Percentiles rank a stretch among this genome's conserved stretches.
phyloP scores from a whole-genome alignment of 2,797 vertebrate genomes.

The Myripristis jacobus region DNA sequence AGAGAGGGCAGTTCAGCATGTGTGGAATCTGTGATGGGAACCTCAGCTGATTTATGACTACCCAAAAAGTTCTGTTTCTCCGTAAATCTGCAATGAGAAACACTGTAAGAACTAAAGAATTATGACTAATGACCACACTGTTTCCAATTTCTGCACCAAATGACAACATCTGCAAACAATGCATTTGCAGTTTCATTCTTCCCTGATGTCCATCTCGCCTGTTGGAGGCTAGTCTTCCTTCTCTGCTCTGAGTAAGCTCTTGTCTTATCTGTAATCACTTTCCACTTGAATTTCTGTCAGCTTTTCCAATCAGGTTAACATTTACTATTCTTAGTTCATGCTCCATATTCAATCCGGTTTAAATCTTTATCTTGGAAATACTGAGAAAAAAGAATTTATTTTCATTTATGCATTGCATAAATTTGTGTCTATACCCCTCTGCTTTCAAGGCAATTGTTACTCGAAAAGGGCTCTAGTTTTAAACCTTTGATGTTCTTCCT shows the following conservation, averaged over 20 bases:
- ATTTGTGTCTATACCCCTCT: conserved; percentile 23
- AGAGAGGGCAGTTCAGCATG: conserved; percentile 64
- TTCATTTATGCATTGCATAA: conserved; percentile 47
- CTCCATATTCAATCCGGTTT: conserved; percentile 21
- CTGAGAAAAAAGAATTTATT: conserved; percentile 5
- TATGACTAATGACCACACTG: conserved; percentile 20
- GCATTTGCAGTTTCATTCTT: conserved; percentile 36
- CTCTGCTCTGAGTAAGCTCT: too few relatives aligned
- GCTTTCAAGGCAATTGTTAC: conserved; percentile 73
- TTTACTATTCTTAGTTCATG: conserved; percentile 54
- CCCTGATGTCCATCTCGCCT: conserved; percentile 12
- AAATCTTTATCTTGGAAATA: neutral
- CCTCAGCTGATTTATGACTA: conserved; percentile 62
- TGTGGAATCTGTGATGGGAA: conserved; percentile 59
- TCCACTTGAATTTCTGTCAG: conserved; percentile 6
- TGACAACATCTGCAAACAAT: conserved; percentile 62
- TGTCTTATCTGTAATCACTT: too few relatives aligned
- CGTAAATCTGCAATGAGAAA: conserved; percentile 39
- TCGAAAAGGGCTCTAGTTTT: conserved; percentile 36
- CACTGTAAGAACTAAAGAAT: conserved; percentile 45
- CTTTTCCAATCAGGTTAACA: conserved; percentile 66
- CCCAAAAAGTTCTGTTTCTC: conserved; percentile 60
- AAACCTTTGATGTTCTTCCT: conserved; percentile 72
- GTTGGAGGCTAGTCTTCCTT: too few relatives aligned
- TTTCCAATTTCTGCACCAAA: conserved; percentile 48